phyloP scores from a whole-genome alignment of 2,888 invertebrate genomes.

The Formica aserva region DNA sequence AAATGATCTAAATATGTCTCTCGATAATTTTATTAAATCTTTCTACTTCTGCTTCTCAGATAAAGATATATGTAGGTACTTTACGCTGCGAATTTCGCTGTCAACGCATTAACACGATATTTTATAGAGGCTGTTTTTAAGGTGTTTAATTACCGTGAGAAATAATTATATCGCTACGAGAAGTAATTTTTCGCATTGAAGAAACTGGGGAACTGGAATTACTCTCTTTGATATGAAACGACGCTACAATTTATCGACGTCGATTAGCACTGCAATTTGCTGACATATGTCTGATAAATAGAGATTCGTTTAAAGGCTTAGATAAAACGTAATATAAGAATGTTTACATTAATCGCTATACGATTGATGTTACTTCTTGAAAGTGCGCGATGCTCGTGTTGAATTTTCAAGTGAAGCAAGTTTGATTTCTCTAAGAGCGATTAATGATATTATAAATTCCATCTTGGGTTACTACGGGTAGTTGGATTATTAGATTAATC shows the following conservation, averaged over 20 bases:
- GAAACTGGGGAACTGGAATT: background rate
- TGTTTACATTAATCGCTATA: background rate
- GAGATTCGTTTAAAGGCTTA: background rate
- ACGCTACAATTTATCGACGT: background rate
- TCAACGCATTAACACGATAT: conserved; percentile 1
- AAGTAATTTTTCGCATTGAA: conserved; percentile 3
- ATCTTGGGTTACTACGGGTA: no score
- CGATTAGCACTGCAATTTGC: background rate
- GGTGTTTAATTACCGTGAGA: conserved; percentile 22
- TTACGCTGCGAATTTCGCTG: background rate
- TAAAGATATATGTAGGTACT: background rate
- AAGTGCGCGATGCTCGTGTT: background rate
- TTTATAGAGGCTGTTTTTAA: conserved; percentile 19
- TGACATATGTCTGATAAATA: background rate
- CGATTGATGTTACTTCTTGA: background rate
- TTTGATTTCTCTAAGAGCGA: no score
- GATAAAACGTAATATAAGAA: background rate
- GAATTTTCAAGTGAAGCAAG: no score
- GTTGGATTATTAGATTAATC: no score
- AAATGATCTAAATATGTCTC: background rate
- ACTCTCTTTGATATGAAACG: background rate
- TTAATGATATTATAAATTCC: no score
- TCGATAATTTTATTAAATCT: background rate
- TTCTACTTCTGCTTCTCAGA: background rate
- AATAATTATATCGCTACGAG: background rate